Conservation (phyloP, 2,797 vertebrate genomes). For the Pangasius djambal region DNA sequence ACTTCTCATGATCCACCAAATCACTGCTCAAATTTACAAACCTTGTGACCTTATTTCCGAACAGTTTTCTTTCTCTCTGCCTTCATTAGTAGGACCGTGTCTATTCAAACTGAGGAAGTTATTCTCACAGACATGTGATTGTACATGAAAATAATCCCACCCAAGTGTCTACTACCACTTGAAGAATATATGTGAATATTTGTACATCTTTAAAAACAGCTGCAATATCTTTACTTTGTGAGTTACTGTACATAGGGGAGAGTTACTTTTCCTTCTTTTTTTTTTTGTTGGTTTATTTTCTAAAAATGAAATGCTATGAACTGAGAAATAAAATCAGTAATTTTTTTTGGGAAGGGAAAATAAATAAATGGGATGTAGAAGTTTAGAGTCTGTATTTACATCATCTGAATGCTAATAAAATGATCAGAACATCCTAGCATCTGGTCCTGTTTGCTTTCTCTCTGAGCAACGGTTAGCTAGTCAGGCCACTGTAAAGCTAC, state of each 20-base stretch:
- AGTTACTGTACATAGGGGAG: conserved; percentile 73
- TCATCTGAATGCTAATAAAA: conserved; percentile 71
- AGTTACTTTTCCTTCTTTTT: conserved; percentile 53
- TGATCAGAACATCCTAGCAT: background rate
- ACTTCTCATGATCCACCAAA: background rate
- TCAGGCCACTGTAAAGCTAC: background rate
- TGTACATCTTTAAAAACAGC: conserved; percentile 67
- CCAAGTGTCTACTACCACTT: conserved; percentile 64
- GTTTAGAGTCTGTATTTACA: conserved; percentile 55
- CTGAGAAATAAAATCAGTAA: background rate
- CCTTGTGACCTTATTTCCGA: background rate
- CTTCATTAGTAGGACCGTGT: conserved; percentile 31
- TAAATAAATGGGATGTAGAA: conserved; percentile 64
- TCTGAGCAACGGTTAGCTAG: background rate
- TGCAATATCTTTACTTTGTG: conserved; percentile 68
- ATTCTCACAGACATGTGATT: conserved; percentile 54
- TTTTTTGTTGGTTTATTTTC: conserved; percentile 28
- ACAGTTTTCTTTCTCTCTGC: background rate
- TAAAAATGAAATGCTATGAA: conserved; percentile 69
- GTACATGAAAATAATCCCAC: conserved; percentile 70
- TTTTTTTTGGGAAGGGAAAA: background rate
- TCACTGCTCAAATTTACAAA: background rate
- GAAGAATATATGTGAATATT: conserved; percentile 73
- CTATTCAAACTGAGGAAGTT: conserved; percentile 33
- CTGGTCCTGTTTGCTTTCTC: background rate